Evolutionary conservation across 2,113 vertebrate species (phyloP).

Genomic region (Canis aureus): DNA sequence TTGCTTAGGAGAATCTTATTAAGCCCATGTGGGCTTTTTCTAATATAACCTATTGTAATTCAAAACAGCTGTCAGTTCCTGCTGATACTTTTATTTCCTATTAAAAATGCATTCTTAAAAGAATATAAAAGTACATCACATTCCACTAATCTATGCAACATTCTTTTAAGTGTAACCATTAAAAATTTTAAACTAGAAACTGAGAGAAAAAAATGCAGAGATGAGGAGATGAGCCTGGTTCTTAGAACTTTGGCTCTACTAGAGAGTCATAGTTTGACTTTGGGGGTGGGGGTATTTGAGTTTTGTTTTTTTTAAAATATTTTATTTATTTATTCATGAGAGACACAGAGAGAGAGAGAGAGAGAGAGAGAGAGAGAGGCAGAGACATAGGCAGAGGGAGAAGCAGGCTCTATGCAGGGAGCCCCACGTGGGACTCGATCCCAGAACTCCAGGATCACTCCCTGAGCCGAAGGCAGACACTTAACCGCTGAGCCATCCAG

Average conservation of each 20-base stretch:
- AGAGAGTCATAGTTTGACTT: not conserved
- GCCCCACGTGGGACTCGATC: too few species aligned
- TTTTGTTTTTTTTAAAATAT: not conserved
- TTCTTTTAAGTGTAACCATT: slow-evolving; percentile 26
- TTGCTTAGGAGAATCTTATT: slow-evolving; percentile 46
- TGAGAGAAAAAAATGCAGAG: not conserved
- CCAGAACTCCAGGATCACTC: too few species aligned
- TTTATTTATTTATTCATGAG: too few species aligned
- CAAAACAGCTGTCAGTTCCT: slow-evolving; percentile 24
- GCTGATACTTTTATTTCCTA: not conserved
- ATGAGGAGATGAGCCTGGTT: not conserved
- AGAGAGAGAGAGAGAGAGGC: too few species aligned
- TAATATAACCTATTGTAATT: slow-evolving; percentile 52
- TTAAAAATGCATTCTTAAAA: slow-evolving; percentile 53
- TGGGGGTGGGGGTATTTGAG: not conserved
- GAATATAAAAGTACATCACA: slow-evolving; percentile 30
- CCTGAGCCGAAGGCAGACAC: too few species aligned
- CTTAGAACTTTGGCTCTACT: not conserved
- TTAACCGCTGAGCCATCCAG: too few species aligned
- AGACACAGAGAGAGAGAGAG: too few species aligned
- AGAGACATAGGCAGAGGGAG: too few species aligned
- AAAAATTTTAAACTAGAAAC: slow-evolving; percentile 40
- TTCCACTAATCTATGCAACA: not conserved
- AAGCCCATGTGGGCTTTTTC: slow-evolving; percentile 13
- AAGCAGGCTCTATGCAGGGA: too few species aligned